Percentiles rank a stretch among this genome's conserved stretches.
Conservation (phyloP, 1,140 invertebrate genomes). For the Vollenhovia emeryi region DNA sequence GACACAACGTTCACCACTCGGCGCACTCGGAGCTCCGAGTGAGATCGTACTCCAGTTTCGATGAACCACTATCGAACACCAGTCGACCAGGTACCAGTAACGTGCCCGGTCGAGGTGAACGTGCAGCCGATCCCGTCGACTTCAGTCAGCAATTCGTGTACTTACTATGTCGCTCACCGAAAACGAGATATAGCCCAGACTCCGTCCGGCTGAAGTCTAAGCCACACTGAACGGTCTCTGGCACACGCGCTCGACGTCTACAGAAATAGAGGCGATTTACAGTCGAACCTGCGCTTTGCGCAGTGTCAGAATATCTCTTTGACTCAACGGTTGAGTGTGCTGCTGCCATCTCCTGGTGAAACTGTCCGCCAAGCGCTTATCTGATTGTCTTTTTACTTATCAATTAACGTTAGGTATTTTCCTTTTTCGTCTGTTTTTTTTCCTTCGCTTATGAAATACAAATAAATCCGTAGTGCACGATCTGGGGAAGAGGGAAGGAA, state of each 20-base stretch:
- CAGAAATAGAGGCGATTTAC: slow-evolving; percentile 72
- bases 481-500: neutral
- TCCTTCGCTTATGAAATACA: neutral
- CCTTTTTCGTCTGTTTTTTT: slow-evolving; percentile 2
- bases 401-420: slow-evolving; percentile 49
- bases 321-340: neutral
- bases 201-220: slow-evolving; percentile 77
- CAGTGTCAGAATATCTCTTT: slow-evolving; percentile 3
- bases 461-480: neutral
- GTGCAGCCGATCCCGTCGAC: neutral
- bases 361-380: neutral
- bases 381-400: slow-evolving; percentile 30
- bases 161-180: slow-evolving; percentile 69
- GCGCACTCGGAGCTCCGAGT: neutral
- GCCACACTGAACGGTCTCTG: slow-evolving; percentile 72
- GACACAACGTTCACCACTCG: neutral
- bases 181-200: slow-evolving; percentile 66
- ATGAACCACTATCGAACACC: neutral
- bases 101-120: neutral
- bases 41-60: neutral
- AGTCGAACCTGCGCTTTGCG: slow-evolving; percentile 36
- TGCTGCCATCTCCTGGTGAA: slow-evolving; percentile 54
- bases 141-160: slow-evolving; percentile 67
- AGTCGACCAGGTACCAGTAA: neutral
- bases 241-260: slow-evolving; percentile 76